A percentile compares a stretch with the other conserved stretches of the same genome.
phyloP scores from a whole-genome alignment of 2,797 vertebrate genomes.

The Acanthopagrus latus region DNA sequence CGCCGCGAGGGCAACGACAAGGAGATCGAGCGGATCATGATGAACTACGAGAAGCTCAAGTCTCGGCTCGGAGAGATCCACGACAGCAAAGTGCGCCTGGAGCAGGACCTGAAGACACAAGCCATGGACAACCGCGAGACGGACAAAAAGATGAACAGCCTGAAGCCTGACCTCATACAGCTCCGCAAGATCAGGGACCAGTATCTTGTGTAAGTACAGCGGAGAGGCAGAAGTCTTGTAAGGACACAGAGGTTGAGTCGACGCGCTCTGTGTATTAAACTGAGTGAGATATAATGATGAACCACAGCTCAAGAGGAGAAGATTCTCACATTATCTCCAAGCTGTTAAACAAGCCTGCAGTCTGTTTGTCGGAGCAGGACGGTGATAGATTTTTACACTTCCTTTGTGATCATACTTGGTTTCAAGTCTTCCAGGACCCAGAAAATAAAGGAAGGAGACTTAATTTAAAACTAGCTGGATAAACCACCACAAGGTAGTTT shows the following conservation, averaged over 20 bases:
- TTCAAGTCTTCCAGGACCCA: not conserved
- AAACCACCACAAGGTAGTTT: no score
- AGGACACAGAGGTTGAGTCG: not conserved
- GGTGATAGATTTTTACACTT: not conserved
- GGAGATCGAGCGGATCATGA: slow-evolving; percentile 93
- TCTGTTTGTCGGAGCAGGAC: not conserved
- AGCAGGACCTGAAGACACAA: slow-evolving; percentile 97
- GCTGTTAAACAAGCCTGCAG: not conserved
- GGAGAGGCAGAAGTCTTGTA: not conserved
- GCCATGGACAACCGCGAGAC: slow-evolving; percentile 95
- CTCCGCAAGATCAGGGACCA: slow-evolving; percentile 97
- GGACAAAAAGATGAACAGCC: slow-evolving; percentile 98
- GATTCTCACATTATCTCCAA: not conserved
- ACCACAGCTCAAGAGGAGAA: no score
- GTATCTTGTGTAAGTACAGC: slow-evolving; percentile 93
- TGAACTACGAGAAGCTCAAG: slow-evolving; percentile 96
- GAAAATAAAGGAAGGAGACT: not conserved
- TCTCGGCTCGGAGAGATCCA: slow-evolving; percentile 96
- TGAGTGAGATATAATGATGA: not conserved
- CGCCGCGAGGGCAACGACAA: slow-evolving; percentile 91
- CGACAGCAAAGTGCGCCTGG: slow-evolving; percentile 93
- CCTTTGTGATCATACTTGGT: not conserved
- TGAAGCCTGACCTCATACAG: slow-evolving; percentile 97
- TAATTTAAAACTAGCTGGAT: no score
- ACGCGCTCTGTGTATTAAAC: not conserved